Evolutionary conservation across 2,797 vertebrate genomes (phyloP).

Genomic region (Cottoperca gobio): DNA sequence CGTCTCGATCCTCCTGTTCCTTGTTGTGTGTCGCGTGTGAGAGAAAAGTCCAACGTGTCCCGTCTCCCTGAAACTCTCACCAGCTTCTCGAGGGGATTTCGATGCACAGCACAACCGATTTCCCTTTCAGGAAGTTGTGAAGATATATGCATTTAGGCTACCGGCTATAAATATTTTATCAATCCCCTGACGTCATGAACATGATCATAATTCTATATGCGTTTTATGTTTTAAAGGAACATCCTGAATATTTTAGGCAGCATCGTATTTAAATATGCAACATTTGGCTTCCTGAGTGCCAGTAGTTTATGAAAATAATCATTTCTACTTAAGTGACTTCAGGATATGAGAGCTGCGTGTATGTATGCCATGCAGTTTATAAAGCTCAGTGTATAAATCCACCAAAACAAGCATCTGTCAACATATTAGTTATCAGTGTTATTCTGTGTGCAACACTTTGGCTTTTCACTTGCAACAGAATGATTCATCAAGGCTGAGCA

Average conservation of each 20-base stretch:
- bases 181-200: conserved; percentile 88
- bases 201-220: conserved; percentile 79
- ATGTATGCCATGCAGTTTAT: neutral
- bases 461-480: conserved; percentile 39
- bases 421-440: conserved; percentile 20
- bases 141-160: conserved; percentile 63
- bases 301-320: neutral
- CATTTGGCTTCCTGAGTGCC: neutral
- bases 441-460: neutral
- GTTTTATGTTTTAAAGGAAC: conserved; percentile 75
- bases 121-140: conserved; percentile 74
- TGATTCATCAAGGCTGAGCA: conserved; percentile 42
- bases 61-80: conserved; percentile 34
- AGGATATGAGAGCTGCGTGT: neutral
- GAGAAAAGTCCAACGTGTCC: conserved; percentile 44
- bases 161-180: conserved; percentile 85
- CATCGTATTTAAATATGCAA: neutral
- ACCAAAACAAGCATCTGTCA: conserved; percentile 5
- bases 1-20: conserved; percentile 15
- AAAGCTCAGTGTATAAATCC: neutral
- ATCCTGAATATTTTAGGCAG: conserved; percentile 23
- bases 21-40: conserved; percentile 1
- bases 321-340: neutral
- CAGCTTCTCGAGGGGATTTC: conserved; percentile 32
- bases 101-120: conserved; percentile 52